Evolutionary conservation across 2,888 invertebrate species (phyloP).

Genomic region (Troglohyphantes excavatus): DNA sequence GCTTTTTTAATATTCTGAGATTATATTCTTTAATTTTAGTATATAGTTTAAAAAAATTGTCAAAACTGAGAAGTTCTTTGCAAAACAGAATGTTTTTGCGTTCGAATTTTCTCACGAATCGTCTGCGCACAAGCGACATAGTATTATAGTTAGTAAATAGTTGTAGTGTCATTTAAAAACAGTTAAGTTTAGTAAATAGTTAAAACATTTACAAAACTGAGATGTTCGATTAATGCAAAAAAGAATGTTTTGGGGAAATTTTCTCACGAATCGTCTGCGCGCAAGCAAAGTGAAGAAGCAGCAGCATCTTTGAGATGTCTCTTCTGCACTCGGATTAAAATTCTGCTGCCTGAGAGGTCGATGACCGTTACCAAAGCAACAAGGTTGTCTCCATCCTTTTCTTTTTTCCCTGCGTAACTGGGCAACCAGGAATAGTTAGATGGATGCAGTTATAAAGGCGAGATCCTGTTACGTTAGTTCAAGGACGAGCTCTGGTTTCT

Average conservation of each 20-base stretch:
- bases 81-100: too few relatives aligned
- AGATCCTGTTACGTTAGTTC: conserved; percentile 75
- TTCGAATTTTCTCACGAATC: neutral
- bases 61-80: too few relatives aligned
- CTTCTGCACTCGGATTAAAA: conserved; percentile 42
- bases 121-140: neutral
- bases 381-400: conserved; percentile 45
- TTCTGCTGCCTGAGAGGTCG: conserved; percentile 41
- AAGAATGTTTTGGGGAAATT: too few relatives aligned
- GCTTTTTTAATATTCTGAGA: too few relatives aligned
- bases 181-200: too few relatives aligned
- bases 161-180: too few relatives aligned
- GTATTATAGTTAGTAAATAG: too few relatives aligned
- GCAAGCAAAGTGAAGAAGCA: neutral
- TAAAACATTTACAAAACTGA: too few relatives aligned
- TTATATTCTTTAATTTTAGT: too few relatives aligned
- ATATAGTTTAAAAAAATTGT: too few relatives aligned
- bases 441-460: conserved; percentile 61
- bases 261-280: neutral
- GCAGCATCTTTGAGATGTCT: conserved; percentile 14
- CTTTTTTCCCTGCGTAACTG: conserved; percentile 44
- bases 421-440: conserved; percentile 67
- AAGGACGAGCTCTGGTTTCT: conserved; percentile 58
- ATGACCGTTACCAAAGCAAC: conserved; percentile 54
- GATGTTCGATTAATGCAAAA: too few relatives aligned